Conservation (phyloP, 2,797 vertebrate species). For the Psittacula derbiana region DNA sequence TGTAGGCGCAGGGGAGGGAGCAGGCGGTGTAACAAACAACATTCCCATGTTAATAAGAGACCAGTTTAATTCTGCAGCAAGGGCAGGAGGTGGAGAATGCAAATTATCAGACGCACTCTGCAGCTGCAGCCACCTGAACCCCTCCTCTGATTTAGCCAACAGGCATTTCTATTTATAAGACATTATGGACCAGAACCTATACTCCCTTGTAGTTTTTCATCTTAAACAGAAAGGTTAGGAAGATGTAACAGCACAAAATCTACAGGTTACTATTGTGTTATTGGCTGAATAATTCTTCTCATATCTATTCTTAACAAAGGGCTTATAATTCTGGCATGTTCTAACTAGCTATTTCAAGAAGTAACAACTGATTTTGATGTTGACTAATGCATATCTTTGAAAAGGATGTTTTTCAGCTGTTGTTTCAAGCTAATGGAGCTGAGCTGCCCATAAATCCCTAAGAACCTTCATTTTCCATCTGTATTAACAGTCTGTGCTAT, state of each 20-base stretch:
- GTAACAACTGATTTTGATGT: background rate
- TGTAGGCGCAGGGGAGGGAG: background rate
- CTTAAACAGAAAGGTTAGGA: background rate
- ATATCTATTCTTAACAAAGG: background rate
- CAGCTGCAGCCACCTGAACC: background rate
- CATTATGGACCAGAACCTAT: background rate
- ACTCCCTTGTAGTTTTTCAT: background rate
- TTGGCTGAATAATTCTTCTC: background rate
- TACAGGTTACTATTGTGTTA: background rate
- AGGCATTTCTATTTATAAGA: background rate
- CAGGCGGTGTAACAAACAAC: conserved; percentile 16
- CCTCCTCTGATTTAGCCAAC: background rate
- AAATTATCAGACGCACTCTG: background rate
- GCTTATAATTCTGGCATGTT: background rate
- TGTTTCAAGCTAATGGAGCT: background rate
- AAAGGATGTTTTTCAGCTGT: background rate
- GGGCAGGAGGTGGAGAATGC: conserved; percentile 30
- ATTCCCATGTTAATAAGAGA: background rate
- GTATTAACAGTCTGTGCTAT: background rate
- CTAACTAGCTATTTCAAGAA: background rate
- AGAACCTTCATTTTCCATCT: background rate
- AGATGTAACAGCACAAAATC: background rate
- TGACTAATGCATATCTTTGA: background rate
- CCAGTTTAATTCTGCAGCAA: background rate
- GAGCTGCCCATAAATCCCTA: background rate